These are phyloP conservation scores for Drosophila mulleri DNA, from an alignment of 2,888 invertebrate genomes.

Conservation along the genomic window DNA sequence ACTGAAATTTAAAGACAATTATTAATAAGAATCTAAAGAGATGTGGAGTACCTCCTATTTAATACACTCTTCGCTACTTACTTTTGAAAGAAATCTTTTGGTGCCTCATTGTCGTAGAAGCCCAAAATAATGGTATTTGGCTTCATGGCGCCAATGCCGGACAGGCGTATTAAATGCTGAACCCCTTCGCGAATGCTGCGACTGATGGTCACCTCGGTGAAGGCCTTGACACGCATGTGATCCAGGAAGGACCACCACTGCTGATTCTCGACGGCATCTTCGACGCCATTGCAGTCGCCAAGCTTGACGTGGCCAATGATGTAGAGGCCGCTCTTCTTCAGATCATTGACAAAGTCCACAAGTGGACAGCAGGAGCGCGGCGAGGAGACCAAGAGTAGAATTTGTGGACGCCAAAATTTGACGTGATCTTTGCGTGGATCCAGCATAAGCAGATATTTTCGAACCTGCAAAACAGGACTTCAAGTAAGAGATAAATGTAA, in stretches of 20 bases:
- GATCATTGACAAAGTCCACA: constrained; percentile 98
- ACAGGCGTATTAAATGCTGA: constrained; percentile 94
- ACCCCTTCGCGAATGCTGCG: constrained; percentile 94
- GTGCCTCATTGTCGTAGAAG: constrained; percentile 92
- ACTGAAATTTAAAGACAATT: constrained; percentile 67
- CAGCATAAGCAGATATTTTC: constrained; percentile 97
- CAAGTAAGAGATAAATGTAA: not conserved
- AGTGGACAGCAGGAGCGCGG: constrained; percentile 96
- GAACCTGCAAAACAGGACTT: constrained; percentile 85
- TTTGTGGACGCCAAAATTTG: constrained; percentile 99
- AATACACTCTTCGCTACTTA: constrained; percentile 85
- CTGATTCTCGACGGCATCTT: constrained; percentile 92
- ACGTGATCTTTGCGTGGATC: constrained; percentile 99
- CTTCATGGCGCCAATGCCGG: constrained; percentile 99
- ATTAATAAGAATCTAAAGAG: not conserved
- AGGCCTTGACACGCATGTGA: constrained; percentile 97
- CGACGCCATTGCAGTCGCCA: constrained; percentile 86
- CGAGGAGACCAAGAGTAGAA: constrained; percentile 95
- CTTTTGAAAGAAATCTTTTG: constrained; percentile 92
- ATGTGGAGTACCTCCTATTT: too few species aligned
- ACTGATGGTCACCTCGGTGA: constrained; percentile 96
- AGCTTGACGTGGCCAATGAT: constrained; percentile 94
- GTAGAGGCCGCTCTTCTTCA: constrained; percentile 97
- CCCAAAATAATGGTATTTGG: constrained; percentile 98
- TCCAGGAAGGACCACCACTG: constrained; percentile 98